Evolutionary conservation across 1,140 invertebrate species (phyloP).

Genomic region (Andrena cerasifolii): DNA sequence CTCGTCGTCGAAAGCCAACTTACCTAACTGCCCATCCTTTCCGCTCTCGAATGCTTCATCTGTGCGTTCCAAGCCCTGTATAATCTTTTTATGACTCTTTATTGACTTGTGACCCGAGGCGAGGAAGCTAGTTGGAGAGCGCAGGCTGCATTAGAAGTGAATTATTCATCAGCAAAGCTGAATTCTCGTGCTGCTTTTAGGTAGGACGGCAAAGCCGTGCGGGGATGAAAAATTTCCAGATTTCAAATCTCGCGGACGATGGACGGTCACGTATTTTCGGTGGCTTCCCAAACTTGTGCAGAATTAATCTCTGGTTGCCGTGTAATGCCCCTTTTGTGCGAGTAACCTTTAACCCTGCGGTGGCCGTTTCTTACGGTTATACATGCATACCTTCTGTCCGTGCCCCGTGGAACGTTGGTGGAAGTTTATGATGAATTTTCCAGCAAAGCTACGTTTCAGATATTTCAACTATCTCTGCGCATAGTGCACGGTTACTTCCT

Average conservation of each 20-base stretch:
- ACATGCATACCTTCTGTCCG: background rate
- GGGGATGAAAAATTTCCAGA: conserved; percentile 47
- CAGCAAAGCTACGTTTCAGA: background rate
- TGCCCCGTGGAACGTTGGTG: too few relatives aligned
- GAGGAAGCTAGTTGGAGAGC: too few relatives aligned
- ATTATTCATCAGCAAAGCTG: conserved; percentile 24
- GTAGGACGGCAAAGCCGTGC: background rate
- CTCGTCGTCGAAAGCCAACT: too few relatives aligned
- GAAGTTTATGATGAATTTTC: background rate
- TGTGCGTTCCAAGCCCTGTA: too few relatives aligned
- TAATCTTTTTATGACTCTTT: too few relatives aligned
- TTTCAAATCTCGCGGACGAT: conserved; percentile 8
- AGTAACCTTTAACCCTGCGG: background rate
- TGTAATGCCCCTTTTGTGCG: conserved; percentile 33
- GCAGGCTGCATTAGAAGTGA: background rate
- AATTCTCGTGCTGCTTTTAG: background rate
- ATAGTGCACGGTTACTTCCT: too few relatives aligned
- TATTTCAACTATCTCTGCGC: background rate
- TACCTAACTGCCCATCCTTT: too few relatives aligned
- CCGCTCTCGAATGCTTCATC: too few relatives aligned
- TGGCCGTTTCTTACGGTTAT: conserved; percentile 29
- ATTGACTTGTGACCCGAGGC: too few relatives aligned
- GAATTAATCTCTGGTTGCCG: conserved; percentile 36
- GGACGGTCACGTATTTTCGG: background rate
- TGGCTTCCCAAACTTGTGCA: conserved; percentile 16